A percentile compares a stretch with the other conserved stretches of the same genome.
phyloP scores from a whole-genome alignment of 2,797 vertebrate species.

The Diplodus sargus region DNA sequence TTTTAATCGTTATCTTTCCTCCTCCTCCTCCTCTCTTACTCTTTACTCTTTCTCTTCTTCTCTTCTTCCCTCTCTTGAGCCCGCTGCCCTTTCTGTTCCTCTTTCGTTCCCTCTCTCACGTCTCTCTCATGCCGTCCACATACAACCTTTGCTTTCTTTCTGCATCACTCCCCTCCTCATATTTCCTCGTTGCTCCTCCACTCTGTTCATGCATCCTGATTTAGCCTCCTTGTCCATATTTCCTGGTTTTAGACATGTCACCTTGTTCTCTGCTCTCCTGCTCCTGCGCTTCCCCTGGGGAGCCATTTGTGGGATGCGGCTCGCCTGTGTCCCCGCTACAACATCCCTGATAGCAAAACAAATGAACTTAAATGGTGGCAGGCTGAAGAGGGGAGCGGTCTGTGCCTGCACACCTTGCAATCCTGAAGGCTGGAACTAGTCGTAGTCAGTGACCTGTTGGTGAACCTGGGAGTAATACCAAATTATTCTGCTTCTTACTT shows the following conservation, averaged over 20 bases:
- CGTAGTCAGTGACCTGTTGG: neutral
- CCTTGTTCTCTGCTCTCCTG: conserved; percentile 54
- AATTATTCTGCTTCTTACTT: neutral
- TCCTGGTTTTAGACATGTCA: conserved; percentile 52
- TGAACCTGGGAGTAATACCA: neutral
- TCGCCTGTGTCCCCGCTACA: conserved; percentile 58
- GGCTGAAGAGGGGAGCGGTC: neutral
- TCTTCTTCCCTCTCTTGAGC: conserved; percentile 17
- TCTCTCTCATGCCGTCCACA: conserved; percentile 2
- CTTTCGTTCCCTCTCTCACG: conserved; percentile 4
- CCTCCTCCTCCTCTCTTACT: neutral
- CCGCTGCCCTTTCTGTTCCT: conserved; percentile 43
- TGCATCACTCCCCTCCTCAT: conserved; percentile 54
- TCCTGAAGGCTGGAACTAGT: neutral
- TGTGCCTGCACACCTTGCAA: conserved; percentile 19
- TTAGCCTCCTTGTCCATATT: conserved; percentile 58
- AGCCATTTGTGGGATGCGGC: conserved; percentile 63
- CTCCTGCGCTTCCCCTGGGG: conserved; percentile 46
- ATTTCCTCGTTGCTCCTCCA: conserved; percentile 59
- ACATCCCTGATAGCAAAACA: conserved; percentile 60
- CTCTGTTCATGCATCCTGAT: conserved; percentile 65
- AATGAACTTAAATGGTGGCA: conserved; percentile 68
- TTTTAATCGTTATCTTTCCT: conserved; percentile 10
- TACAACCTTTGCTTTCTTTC: conserved; percentile 51
- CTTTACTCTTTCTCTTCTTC: neutral